These are phyloP conservation scores for Brachionus manjavacas DNA, from an alignment of 1,140 invertebrate genomes.

Conservation along the genomic window DNA sequence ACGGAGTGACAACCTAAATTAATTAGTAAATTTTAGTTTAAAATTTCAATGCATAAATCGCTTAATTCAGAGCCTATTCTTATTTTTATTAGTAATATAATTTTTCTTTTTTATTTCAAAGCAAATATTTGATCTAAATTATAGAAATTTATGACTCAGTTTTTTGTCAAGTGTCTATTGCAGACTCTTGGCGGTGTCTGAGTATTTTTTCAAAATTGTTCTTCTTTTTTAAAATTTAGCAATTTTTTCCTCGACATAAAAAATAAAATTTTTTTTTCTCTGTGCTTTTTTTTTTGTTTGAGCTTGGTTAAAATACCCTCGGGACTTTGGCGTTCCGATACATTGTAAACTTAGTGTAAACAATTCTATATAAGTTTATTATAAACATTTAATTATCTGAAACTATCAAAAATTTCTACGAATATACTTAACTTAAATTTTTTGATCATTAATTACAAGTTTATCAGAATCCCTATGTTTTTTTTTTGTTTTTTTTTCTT, in stretches of 20 bases:
- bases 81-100: conserved; percentile 5
- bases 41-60: conserved; percentile 6
- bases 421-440: not conserved
- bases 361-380: not conserved
- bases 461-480: not conserved
- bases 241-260: not conserved
- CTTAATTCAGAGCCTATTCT: conserved; percentile 18
- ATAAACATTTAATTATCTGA: conserved; percentile 26
- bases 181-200: not conserved
- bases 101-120: not conserved
- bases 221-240: not conserved
- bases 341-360: not conserved
- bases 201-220: not conserved
- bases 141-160: conserved; percentile 16
- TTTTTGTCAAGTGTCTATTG: not conserved
- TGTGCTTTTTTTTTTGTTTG: not conserved
- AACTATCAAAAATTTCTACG: not conserved
- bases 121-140: conserved; percentile 5
- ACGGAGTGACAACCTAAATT: conserved; percentile 53
- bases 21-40: not conserved
- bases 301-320: not conserved
- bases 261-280: not conserved
- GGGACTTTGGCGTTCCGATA: not conserved
- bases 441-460: not conserved
- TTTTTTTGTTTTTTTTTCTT: not conserved